Conservation (phyloP, 2,797 vertebrate species). For the Amblyraja radiata region DNA sequence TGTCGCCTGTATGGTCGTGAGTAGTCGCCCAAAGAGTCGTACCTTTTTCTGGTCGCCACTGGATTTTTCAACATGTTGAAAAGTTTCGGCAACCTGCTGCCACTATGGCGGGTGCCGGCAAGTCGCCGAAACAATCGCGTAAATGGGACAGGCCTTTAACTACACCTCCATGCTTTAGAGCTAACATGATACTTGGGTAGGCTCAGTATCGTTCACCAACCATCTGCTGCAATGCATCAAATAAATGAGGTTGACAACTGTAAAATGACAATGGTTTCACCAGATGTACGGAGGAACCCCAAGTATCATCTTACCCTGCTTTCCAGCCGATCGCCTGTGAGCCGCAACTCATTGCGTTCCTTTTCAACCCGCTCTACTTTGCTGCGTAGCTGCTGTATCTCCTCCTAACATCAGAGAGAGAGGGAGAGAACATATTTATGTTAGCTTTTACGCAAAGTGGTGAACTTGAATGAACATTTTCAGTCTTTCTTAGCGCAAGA, state of each 20-base stretch:
- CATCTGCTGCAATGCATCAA: background rate
- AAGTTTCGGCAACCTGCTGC: no score
- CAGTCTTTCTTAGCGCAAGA: background rate
- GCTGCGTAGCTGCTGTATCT: constrained; percentile 84
- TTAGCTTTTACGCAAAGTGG: background rate
- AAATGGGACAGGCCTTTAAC: no score
- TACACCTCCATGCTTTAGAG: no score
- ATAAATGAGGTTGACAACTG: background rate
- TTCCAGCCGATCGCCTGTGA: constrained; percentile 84
- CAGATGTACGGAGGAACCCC: background rate
- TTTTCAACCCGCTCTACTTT: constrained; percentile 90
- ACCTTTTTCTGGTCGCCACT: no score
- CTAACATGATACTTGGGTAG: background rate
- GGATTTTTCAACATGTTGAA: no score
- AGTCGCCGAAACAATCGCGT: no score
- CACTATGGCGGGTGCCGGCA: no score
- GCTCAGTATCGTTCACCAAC: no score
- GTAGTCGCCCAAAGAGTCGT: no score
- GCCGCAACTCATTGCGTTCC: constrained; percentile 84
- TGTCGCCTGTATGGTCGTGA: no score
- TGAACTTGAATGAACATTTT: background rate
- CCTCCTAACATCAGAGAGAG: constrained; percentile 64
- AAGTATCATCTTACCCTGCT: constrained; percentile 64
- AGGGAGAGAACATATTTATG: background rate
- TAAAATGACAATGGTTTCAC: background rate